These are phyloP conservation scores for Erpornis zantholeuca DNA, from an alignment of 2,113 vertebrate species.

Conservation along the genomic window DNA sequence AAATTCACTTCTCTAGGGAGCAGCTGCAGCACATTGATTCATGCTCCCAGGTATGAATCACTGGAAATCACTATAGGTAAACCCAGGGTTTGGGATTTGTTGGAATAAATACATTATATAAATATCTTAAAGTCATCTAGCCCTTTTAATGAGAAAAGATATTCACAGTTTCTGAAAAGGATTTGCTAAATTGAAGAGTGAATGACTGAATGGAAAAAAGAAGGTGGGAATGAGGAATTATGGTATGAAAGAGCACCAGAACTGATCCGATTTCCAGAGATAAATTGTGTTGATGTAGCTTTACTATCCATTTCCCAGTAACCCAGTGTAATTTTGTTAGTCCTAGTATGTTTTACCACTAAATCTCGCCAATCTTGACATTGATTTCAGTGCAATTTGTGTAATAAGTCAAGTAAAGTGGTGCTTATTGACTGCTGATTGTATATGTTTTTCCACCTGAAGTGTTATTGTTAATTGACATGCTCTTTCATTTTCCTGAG, in stretches of 20 bases:
- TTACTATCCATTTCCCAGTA: background rate
- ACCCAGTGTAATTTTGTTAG: background rate
- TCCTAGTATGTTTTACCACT: constrained; percentile 3
- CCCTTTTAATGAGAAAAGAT: background rate
- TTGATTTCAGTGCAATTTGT: constrained; percentile 51
- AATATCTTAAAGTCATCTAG: background rate
- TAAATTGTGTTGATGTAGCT: background rate
- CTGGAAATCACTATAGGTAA: background rate
- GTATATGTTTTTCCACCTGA: constrained; percentile 55
- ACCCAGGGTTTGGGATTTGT: background rate
- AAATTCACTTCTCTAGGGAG: background rate
- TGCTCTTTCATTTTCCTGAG: constrained; percentile 42
- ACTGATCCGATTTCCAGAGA: background rate
- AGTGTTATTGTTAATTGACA: constrained; percentile 42
- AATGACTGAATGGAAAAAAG: background rate
- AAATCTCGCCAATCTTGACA: constrained; percentile 47
- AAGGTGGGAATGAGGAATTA: background rate
- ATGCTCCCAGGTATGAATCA: background rate
- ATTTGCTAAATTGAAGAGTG: background rate
- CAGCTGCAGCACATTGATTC: background rate
- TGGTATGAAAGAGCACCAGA: background rate
- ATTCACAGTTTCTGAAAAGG: background rate
- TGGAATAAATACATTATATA: background rate
- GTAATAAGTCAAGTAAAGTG: constrained; percentile 49
- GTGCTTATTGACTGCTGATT: constrained; percentile 59